Conservation (phyloP, 2,888 invertebrate genomes). For the Tenthredo distinguenda region DNA sequence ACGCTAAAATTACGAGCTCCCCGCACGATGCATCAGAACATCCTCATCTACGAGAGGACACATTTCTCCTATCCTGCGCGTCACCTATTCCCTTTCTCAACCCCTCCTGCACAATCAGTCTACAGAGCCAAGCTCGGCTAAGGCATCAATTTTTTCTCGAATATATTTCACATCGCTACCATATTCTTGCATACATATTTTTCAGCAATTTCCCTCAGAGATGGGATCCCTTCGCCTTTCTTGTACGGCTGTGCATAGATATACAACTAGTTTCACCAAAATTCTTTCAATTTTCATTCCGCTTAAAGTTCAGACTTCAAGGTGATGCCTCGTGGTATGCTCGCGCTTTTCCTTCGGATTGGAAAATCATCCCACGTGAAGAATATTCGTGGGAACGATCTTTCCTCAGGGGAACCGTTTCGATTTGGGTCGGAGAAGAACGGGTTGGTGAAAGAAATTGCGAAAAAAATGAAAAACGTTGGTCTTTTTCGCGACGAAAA, state of each 20-base stretch:
- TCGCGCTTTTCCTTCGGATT: no score
- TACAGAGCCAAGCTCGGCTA: not conserved
- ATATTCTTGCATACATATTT: not conserved
- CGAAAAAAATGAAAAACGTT: no score
- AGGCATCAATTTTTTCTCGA: not conserved
- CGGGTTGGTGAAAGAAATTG: no score
- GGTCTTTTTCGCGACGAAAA: no score
- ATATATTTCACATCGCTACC: not conserved
- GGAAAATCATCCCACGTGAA: no score
- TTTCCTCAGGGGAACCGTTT: no score
- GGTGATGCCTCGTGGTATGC: no score
- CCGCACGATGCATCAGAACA: slow-evolving; percentile 71
- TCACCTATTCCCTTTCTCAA: not conserved
- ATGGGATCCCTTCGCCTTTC: not conserved
- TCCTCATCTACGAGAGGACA: slow-evolving; percentile 58
- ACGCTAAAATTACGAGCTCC: slow-evolving; percentile 71
- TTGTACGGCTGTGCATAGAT: not conserved
- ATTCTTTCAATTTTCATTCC: no score
- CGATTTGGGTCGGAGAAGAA: no score
- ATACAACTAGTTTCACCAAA: not conserved
- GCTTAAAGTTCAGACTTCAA: no score
- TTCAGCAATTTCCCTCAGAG: not conserved
- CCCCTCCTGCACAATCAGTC: not conserved
- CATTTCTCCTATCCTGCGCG: not conserved
- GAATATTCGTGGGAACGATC: no score